Percentiles rank a stretch among this genome's conserved stretches.
These are phyloP conservation scores for Drosophila sp. DNA, from an alignment of 1,140 invertebrate genomes.

Conservation along the genomic window DNA sequence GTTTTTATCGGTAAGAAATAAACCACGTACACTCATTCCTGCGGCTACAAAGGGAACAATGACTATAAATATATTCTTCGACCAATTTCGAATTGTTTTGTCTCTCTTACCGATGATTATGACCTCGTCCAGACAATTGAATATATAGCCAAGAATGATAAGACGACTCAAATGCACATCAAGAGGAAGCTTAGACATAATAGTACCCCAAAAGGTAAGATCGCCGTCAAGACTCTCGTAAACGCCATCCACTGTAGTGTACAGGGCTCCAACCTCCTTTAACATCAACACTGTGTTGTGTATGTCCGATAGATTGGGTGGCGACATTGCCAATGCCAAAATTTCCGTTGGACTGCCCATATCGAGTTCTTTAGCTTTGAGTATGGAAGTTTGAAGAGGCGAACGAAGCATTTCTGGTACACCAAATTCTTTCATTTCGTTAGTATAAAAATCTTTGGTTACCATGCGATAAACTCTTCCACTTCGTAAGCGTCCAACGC, in stretches of 20 bases:
- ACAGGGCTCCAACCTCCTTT: conserved; percentile 93
- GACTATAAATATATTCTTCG: conserved; percentile 1
- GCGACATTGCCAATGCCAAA: conserved; percentile 93
- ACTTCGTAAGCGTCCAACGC: conserved; percentile 93
- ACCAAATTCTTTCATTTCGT: conserved; percentile 85
- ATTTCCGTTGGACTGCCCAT: conserved; percentile 93
- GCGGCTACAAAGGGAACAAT: conserved; percentile 87
- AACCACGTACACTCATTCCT: conserved; percentile 91
- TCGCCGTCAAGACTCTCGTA: conserved; percentile 91
- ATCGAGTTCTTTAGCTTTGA: conserved; percentile 93
- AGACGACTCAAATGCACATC: conserved; percentile 93
- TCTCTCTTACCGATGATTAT: conserved; percentile 92
- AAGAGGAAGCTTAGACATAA: conserved; percentile 93
- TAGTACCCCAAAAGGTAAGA: conserved; percentile 93
- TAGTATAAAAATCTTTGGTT: conserved; percentile 89
- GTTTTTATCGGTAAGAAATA: conserved; percentile 87
- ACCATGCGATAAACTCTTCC: conserved; percentile 96
- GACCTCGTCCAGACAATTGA: conserved; percentile 92
- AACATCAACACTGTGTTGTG: conserved; percentile 91
- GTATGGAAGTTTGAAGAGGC: conserved; percentile 93
- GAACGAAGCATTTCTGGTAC: conserved; percentile 92
- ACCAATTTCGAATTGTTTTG: not conserved
- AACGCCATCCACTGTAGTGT: conserved; percentile 86
- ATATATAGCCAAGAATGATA: conserved; percentile 94
- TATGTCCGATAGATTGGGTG: conserved; percentile 93